phyloP scores from a whole-genome alignment of 37 sponge, comb jelly and placozoan species.

The Diacarnus erythraeanus region DNA sequence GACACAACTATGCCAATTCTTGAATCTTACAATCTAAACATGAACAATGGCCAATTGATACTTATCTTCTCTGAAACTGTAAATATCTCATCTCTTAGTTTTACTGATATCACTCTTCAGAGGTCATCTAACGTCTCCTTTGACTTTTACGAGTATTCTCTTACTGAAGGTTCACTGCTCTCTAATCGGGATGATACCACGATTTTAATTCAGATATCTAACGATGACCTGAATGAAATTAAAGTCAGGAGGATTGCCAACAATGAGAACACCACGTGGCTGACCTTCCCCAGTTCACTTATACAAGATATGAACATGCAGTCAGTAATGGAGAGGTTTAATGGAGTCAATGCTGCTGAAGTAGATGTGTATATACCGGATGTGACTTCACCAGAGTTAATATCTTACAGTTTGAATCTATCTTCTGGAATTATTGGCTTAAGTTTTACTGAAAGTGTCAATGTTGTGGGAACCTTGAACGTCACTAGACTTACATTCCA shows the following conservation, averaged over 20 bases:
- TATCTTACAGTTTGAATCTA: slow-evolving; percentile 53
- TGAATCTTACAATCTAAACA: slow-evolving; percentile 66
- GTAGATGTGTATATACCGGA: slow-evolving; percentile 67
- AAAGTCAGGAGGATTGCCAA: slow-evolving; percentile 78
- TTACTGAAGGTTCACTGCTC: slow-evolving; percentile 60
- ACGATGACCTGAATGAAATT: slow-evolving; percentile 73
- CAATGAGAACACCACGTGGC: slow-evolving; percentile 48
- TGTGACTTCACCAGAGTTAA: slow-evolving; percentile 63
- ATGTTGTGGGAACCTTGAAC: slow-evolving; percentile 52
- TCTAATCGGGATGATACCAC: slow-evolving; percentile 24
- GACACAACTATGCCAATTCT: slow-evolving; percentile 81
- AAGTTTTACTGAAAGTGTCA: slow-evolving; percentile 77
- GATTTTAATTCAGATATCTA: slow-evolving; percentile 43
- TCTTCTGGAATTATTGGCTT: slow-evolving; percentile 48
- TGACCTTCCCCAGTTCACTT: slow-evolving; percentile 64
- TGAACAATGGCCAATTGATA: slow-evolving; percentile 64
- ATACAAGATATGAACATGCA: slow-evolving; percentile 72
- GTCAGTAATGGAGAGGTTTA: slow-evolving; percentile 36
- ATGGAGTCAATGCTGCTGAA: slow-evolving; percentile 61
- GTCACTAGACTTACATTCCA: slow-evolving; percentile 50
- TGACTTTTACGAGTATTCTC: slow-evolving; percentile 32
- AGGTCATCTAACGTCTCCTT: slow-evolving; percentile 44
- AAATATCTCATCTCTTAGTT: slow-evolving; percentile 68
- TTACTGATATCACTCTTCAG: slow-evolving; percentile 73
- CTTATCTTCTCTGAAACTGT: slow-evolving; percentile 90